Conservation (phyloP, 2,888 invertebrate genomes). For the Cephus pygmeus region DNA sequence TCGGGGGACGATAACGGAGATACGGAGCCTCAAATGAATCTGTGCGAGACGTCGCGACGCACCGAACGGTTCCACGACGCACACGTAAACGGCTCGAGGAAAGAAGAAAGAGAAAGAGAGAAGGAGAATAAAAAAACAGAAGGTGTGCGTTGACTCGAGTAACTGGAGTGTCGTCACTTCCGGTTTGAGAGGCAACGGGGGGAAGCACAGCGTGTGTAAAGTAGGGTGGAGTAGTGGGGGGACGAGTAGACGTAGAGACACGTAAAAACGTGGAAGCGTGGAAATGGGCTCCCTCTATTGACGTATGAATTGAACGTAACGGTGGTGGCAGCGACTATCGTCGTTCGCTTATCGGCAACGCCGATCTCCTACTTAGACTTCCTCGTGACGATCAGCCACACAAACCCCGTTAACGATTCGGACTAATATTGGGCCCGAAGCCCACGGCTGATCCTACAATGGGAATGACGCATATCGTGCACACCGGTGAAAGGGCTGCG, state of each 20-base stretch:
- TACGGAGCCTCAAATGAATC: background rate
- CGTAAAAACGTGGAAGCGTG: background rate
- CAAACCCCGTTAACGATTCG: too few species aligned
- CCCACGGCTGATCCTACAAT: too few species aligned
- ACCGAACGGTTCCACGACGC: too few species aligned
- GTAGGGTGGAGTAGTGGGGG: background rate
- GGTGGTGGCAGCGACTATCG: too few species aligned
- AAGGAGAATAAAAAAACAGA: background rate
- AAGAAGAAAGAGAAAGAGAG: background rate
- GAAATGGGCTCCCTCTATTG: constrained; percentile 2
- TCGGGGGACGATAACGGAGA: too few species aligned
- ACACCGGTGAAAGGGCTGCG: background rate
- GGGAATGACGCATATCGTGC: too few species aligned
- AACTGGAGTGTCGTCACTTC: constrained; percentile 47
- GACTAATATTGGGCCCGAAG: too few species aligned
- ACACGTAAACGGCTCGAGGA: background rate
- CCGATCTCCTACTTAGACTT: too few species aligned
- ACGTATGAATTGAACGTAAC: background rate
- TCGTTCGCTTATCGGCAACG: too few species aligned
- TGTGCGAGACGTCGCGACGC: background rate
- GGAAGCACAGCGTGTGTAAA: constrained; percentile 11
- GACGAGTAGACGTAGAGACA: background rate
- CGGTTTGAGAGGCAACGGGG: constrained; percentile 45
- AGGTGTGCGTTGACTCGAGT: constrained; percentile 5
- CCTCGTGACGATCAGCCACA: too few species aligned